Percentiles rank a stretch among this genome's conserved stretches.
phyloP scores from a whole-genome alignment of 2,888 invertebrate species.

The Kuschelorhynchus macadamiae region DNA sequence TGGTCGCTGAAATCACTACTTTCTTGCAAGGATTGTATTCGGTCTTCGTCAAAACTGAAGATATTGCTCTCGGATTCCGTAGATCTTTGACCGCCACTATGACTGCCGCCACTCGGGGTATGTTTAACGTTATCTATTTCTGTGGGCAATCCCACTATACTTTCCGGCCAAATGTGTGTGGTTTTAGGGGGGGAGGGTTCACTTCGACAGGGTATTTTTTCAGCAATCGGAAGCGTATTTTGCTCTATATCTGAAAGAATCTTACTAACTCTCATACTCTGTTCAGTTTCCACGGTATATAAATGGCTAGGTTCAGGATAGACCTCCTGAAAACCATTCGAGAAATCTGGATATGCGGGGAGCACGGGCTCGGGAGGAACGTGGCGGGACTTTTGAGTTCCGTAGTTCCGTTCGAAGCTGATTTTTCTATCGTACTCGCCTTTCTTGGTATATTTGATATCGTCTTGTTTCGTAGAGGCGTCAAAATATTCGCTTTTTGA shows the following conservation, averaged over 20 bases:
- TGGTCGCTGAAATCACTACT: slow-evolving; percentile 63
- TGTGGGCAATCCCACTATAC: slow-evolving; percentile 71
- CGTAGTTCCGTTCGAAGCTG: slow-evolving; percentile 67
- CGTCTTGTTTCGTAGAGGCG: slow-evolving; percentile 65
- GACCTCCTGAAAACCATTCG: slow-evolving; percentile 34
- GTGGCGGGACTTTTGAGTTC: slow-evolving; percentile 62
- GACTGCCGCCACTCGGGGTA: slow-evolving; percentile 57
- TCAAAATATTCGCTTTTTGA: slow-evolving; percentile 75
- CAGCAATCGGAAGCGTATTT: slow-evolving; percentile 68
- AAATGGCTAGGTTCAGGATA: slow-evolving; percentile 71
- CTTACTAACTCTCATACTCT: slow-evolving; percentile 71
- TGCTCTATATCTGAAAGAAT: slow-evolving; percentile 71
- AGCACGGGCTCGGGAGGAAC: slow-evolving; percentile 50
- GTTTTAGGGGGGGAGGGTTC: slow-evolving; percentile 53
- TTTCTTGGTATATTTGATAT: slow-evolving; percentile 55
- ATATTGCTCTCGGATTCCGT: slow-evolving; percentile 81
- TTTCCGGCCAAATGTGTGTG: slow-evolving; percentile 74
- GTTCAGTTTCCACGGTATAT: slow-evolving; percentile 80
- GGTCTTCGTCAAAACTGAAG: slow-evolving; percentile 83
- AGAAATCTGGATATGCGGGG: slow-evolving; percentile 52
- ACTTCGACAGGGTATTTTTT: slow-evolving; percentile 55
- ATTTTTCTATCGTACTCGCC: slow-evolving; percentile 66
- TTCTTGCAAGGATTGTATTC: slow-evolving; percentile 80
- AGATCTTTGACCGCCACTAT: slow-evolving; percentile 70
- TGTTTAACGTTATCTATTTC: slow-evolving; percentile 68